Evolutionary conservation across 2,888 invertebrate species (phyloP), one percentile per base, ranked within the genome.

Genomic region (Tanaodytes sp.): DNA sequence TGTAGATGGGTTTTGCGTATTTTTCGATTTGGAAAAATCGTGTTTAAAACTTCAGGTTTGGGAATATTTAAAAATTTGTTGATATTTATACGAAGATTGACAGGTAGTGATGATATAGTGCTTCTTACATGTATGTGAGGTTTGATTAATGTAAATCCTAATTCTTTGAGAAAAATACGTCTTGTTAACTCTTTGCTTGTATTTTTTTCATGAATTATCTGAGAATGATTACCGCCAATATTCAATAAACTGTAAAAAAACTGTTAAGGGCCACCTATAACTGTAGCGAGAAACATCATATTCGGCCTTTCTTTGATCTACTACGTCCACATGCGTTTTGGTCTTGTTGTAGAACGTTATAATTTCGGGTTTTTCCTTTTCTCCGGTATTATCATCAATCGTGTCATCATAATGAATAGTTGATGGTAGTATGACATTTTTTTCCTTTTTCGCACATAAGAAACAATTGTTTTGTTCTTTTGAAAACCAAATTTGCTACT

Each of bases 261-360:
- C 20, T 20, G 54, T 54, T 27, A 76, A 45, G 30, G 72, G 72
- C 77, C 76, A 79, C 36, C 73, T 54, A 55, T 62, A 72, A 14
- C 75, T 75, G 59, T 39, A 74, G 58, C 77, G 70, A 3, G 57
- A 62, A 15, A 69, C 59, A 27, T 64, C 61, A 54, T 72, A 76
- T 18, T 58, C 49, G n/a, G 54, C 54, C 51, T 74, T 74, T 59
- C 71, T 73, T 69, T 76, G 62, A 48, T 78, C 77, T 9, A 77
- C 73, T 52, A 66, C 63, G 49, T 79, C 77, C 8, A 80, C 75
- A 45, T 69, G 76, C 39, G 68, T 75, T 37, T 78, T 80, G 12
- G 76, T 77, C 31, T 36, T 48, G 49, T 79, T 78, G 48, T 77
- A 79, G 52, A 75, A 74, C 11, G 72, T 57, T 12, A 77, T 70